A percentile compares a stretch with the other conserved stretches of the same genome.
These are phyloP conservation scores for Ophonus ardosiacus DNA, from an alignment of 2,888 invertebrate species.

Conservation along the genomic window DNA sequence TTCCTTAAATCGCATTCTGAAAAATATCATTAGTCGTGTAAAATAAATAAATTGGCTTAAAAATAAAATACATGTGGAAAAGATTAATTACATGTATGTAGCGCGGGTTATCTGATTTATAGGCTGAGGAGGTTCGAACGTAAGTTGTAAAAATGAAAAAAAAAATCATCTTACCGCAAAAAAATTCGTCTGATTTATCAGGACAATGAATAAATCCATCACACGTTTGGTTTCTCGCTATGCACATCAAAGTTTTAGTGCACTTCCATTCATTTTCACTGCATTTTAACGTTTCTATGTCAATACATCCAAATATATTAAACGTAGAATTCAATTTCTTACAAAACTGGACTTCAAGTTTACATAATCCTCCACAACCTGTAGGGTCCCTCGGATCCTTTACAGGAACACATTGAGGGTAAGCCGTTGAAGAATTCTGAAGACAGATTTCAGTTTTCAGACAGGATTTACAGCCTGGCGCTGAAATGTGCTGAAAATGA, in stretches of 20 bases:
- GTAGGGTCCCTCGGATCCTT: conserved; percentile 73
- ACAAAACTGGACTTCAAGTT: conserved; percentile 81
- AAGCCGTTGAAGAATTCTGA: conserved; percentile 69
- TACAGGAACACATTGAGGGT: conserved; percentile 70
- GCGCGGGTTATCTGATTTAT: no score
- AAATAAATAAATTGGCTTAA: no score
- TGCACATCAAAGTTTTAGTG: conserved; percentile 79
- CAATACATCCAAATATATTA: conserved; percentile 78
- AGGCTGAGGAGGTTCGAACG: no score
- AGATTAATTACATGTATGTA: no score
- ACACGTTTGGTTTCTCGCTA: conserved; percentile 81
- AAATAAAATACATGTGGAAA: neutral
- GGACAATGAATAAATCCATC: conserved; percentile 87
- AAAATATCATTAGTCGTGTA: conserved; percentile 69
- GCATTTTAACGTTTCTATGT: conserved; percentile 79
- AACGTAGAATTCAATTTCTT: conserved; percentile 78
- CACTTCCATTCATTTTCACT: conserved; percentile 84
- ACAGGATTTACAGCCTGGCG: conserved; percentile 69
- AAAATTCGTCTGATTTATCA: conserved; percentile 85
- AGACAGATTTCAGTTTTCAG: conserved; percentile 70
- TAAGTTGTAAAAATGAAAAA: no score
- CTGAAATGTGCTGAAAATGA: conserved; percentile 7
- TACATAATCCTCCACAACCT: conserved; percentile 83
- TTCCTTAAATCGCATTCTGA: conserved; percentile 82
- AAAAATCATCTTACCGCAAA: conserved; percentile 86